Conservation (phyloP, 2,113 vertebrate species). For the Centropus unirufus region DNA sequence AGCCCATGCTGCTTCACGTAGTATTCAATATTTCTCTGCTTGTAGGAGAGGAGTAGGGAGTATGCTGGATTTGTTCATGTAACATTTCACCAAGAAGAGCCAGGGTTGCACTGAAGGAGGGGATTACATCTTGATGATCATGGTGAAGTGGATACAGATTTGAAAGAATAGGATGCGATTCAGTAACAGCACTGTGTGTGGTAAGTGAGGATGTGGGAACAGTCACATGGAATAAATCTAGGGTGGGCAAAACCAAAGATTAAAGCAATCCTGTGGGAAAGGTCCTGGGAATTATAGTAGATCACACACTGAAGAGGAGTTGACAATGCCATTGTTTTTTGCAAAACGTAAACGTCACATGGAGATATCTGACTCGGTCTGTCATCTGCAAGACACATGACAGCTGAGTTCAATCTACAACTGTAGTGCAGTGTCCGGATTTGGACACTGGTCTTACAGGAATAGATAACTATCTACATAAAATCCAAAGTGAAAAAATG, state of each 20-base stretch:
- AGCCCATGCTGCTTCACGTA: rapidly evolving
- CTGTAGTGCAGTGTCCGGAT: neutral
- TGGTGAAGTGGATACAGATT: neutral
- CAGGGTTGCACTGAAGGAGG: neutral
- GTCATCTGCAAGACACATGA: neutral
- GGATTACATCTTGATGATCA: neutral
- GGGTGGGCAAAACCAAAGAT: neutral
- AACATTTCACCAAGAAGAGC: neutral
- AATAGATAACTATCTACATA: neutral
- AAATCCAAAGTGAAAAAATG: neutral
- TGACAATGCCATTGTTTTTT: neutral
- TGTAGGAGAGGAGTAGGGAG: neutral
- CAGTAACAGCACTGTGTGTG: neutral
- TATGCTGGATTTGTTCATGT: neutral
- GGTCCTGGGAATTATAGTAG: neutral
- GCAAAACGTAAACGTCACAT: neutral
- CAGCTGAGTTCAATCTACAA: neutral
- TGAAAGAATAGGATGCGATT: neutral
- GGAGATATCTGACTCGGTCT: neutral
- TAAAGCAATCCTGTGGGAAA: neutral
- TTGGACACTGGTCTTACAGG: neutral
- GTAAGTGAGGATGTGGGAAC: neutral
- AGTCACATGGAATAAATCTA: neutral
- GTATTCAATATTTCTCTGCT: neutral
- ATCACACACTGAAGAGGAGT: neutral